A percentile compares a stretch with the other conserved stretches of the same genome.
Evolutionary conservation across 1,140 invertebrate genomes (phyloP).

Genomic region (Semibalanus balanoides): DNA sequence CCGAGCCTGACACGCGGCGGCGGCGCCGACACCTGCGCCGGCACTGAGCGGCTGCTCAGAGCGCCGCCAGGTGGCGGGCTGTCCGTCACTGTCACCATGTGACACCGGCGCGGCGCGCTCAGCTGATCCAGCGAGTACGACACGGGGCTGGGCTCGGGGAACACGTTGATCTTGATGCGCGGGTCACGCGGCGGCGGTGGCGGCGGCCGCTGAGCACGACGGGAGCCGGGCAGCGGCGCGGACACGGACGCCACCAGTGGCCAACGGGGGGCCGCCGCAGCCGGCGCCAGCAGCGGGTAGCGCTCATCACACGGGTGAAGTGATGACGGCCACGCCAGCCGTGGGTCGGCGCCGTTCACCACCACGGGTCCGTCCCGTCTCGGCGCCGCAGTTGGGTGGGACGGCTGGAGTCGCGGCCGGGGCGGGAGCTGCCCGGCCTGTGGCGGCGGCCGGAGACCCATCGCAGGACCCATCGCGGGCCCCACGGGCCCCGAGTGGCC

Average conservation of each 20-base stretch:
- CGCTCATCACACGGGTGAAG: background rate
- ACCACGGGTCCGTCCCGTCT: background rate
- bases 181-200: background rate
- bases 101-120: background rate
- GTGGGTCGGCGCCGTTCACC: background rate
- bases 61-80: background rate
- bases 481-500: too few relatives aligned
- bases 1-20: background rate
- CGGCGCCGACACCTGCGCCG: too few relatives aligned
- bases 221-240: too few relatives aligned
- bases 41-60: background rate
- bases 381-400: too few relatives aligned
- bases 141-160: background rate
- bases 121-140: background rate
- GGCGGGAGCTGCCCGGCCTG: too few relatives aligned
- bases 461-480: too few relatives aligned
- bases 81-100: background rate
- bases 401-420: background rate
- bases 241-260: background rate
- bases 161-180: background rate
- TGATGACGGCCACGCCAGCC: background rate
- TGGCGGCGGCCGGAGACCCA: too few relatives aligned
- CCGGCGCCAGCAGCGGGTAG: background rate
- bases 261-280: too few relatives aligned
- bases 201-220: too few relatives aligned